These are phyloP conservation scores for Paraescarpia echinospica DNA, from an alignment of 1,140 invertebrate genomes.

Conservation along the genomic window DNA sequence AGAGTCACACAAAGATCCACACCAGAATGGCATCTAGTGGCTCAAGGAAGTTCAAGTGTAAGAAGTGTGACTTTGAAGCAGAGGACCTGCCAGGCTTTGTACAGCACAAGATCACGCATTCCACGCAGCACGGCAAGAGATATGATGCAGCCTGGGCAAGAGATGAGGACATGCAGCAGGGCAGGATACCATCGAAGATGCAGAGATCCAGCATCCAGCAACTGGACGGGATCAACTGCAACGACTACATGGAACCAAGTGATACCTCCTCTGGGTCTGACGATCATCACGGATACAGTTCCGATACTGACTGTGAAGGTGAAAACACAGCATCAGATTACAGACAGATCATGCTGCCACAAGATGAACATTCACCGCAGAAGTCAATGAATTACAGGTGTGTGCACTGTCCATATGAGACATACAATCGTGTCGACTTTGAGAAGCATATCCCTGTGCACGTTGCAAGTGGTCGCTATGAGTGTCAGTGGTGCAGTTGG, in stretches of 20 bases:
- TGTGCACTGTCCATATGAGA: constrained; percentile 48
- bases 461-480: constrained; percentile 43
- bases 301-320: neutral
- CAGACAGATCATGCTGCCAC: neutral
- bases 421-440: constrained; percentile 41
- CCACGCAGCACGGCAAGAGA: constrained; percentile 2
- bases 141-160: neutral
- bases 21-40: neutral
- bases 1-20: constrained; percentile 42
- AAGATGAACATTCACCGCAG: neutral
- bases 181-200: neutral
- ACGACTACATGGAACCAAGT: neutral
- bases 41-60: constrained; percentile 39
- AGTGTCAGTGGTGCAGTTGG: constrained; percentile 54
- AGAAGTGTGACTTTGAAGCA: constrained; percentile 45
- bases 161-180: neutral
- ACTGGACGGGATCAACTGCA: neutral
- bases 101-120: constrained; percentile 46
- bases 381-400: constrained; percentile 37
- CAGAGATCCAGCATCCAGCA: neutral
- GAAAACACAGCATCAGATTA: constrained; percentile 11
- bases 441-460: constrained; percentile 47
- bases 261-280: neutral
- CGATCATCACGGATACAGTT: neutral
- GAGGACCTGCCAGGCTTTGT: constrained; percentile 46